Percentiles rank a stretch among this genome's conserved stretches.
phyloP scores from a whole-genome alignment of 2,797 vertebrate genomes.

The Glossophaga mutica region DNA sequence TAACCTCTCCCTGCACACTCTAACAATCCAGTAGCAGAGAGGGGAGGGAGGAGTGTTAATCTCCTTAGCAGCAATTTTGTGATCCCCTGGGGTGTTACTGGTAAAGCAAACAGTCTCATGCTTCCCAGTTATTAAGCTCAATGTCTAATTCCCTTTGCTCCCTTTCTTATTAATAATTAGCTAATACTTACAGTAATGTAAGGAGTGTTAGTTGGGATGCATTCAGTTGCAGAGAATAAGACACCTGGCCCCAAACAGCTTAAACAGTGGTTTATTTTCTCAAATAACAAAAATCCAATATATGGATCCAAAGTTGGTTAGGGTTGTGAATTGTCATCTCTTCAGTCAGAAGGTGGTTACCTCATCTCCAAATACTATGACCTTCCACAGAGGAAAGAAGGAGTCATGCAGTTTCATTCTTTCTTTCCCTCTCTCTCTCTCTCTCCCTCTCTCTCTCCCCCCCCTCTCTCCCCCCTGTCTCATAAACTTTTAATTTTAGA shows the following conservation, averaged over 20 bases:
- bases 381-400: not conserved
- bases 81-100: not conserved
- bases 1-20: not conserved
- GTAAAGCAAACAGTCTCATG: not conserved
- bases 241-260: not conserved
- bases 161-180: not conserved
- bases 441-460: too few species aligned
- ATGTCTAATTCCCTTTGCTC: not conserved
- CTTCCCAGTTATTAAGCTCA: not conserved
- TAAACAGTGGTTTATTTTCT: not conserved
- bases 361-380: not conserved
- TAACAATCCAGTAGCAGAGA: not conserved
- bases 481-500: not conserved
- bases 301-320: not conserved
- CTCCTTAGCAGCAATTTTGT: not conserved
- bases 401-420: not conserved
- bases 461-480: not conserved
- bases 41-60: not conserved
- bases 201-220: not conserved
- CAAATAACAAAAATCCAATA: not conserved
- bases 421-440: too few species aligned
- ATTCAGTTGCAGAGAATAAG: not conserved
- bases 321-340: not conserved
- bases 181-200: not conserved
- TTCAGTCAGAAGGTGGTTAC: not conserved